Conservation (phyloP, 2,797 vertebrate species). For the Columba guinea region DNA sequence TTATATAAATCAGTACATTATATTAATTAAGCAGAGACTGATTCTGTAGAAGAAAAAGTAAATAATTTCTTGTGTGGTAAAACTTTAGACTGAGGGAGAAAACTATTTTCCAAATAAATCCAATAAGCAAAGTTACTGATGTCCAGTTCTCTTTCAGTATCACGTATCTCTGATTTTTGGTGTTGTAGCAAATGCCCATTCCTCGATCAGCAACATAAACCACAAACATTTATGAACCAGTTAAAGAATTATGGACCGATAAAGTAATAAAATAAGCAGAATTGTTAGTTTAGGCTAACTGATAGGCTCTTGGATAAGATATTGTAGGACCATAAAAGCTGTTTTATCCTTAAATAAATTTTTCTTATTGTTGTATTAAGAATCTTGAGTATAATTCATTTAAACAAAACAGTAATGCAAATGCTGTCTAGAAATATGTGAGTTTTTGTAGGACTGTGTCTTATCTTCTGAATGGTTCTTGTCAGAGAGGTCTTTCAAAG, state of each 20-base stretch:
- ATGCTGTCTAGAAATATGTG: not conserved
- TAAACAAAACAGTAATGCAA: not conserved
- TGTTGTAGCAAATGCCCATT: not conserved
- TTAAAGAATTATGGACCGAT: not conserved
- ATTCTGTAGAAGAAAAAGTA: not conserved
- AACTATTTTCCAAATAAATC: not conserved
- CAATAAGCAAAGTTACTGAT: not conserved
- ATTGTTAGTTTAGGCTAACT: not conserved
- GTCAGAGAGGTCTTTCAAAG: not conserved
- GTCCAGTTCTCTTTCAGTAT: not conserved
- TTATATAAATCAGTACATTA: not conserved
- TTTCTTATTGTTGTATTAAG: not conserved
- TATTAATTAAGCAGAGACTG: not conserved
- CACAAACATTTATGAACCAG: fast-evolving
- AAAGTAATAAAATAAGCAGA: not conserved
- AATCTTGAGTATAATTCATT: not conserved
- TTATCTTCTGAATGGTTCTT: not conserved
- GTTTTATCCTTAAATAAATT: not conserved
- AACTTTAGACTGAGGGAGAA: not conserved
- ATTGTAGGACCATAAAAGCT: not conserved
- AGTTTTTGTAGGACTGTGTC: not conserved
- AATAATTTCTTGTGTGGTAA: not conserved
- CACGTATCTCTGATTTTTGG: not conserved
- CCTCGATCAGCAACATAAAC: not conserved
- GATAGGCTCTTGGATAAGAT: not conserved